Conservation (phyloP, 2,113 vertebrate genomes). For the Empidonax traillii region DNA sequence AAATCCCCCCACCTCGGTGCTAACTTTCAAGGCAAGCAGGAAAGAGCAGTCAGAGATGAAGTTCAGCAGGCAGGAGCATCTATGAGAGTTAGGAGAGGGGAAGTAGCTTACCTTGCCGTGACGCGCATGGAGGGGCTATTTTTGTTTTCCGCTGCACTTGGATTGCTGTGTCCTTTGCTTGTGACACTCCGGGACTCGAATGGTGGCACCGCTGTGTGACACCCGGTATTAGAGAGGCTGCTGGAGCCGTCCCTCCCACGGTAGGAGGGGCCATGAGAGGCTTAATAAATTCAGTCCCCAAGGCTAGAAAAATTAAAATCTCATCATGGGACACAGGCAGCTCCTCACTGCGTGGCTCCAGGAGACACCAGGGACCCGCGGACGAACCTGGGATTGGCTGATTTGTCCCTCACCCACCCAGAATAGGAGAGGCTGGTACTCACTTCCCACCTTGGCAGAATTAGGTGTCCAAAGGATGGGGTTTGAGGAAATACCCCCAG, state of each 20-base stretch:
- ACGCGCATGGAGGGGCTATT: not conserved
- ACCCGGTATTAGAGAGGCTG: not conserved
- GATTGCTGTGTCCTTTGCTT: not conserved
- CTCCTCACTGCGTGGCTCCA: not conserved
- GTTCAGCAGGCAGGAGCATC: not conserved
- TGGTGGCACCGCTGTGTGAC: constrained; percentile 27
- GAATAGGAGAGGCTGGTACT: not conserved
- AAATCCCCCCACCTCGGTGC: fast-evolving
- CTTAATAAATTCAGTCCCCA: constrained; percentile 8
- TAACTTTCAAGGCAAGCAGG: not conserved
- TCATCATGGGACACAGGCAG: not conserved
- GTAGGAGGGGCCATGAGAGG: constrained; percentile 42
- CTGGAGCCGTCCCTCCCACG: constrained; percentile 42
- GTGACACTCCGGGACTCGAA: constrained; percentile 11
- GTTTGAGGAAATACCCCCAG: not conserved
- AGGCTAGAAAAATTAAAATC: constrained; percentile 9
- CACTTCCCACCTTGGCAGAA: not conserved
- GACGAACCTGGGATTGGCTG: not conserved
- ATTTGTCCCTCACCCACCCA: not conserved
- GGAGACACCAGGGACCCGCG: fast-evolving
- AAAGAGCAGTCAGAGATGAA: not conserved
- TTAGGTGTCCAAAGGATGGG: not conserved
- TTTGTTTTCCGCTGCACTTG: not conserved
- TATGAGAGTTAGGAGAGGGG: not conserved
- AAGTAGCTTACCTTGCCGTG: not conserved